Percentiles rank a stretch among this genome's conserved stretches.
These are phyloP conservation scores for Calephelis virginiensis DNA, from an alignment of 1,140 invertebrate species.

Conservation along the genomic window DNA sequence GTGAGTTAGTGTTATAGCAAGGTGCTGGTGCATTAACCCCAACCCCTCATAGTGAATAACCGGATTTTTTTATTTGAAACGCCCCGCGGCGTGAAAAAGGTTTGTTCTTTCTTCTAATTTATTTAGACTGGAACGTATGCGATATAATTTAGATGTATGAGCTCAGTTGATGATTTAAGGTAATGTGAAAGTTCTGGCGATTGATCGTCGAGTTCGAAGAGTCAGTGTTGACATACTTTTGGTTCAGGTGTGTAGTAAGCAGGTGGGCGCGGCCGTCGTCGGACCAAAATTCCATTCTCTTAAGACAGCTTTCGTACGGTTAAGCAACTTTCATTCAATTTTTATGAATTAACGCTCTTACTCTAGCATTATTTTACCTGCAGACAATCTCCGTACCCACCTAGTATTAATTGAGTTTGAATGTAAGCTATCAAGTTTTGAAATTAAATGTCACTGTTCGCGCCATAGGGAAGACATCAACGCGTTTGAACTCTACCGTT, in stretches of 20 bases:
- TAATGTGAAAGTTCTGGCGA: conserved; percentile 74
- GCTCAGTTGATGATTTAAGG: conserved; percentile 63
- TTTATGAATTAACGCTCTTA: neutral
- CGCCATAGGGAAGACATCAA: conserved; percentile 65
- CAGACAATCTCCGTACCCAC: neutral
- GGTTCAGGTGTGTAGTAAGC: conserved; percentile 61
- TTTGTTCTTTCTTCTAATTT: conserved; percentile 40
- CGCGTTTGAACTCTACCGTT: conserved; percentile 46
- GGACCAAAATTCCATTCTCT: conserved; percentile 71
- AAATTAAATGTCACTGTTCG: conserved; percentile 1
- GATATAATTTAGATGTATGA: conserved; percentile 40
- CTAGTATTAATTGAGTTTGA: neutral
- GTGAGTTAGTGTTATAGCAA: conserved; percentile 66
- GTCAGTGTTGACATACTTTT: conserved; percentile 73
- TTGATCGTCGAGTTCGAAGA: conserved; percentile 65
- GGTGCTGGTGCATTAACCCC: conserved; percentile 72
- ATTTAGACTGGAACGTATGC: conserved; percentile 24
- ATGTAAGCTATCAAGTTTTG: neutral
- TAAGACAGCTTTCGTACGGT: conserved; percentile 59
- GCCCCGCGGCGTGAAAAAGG: conserved; percentile 63
- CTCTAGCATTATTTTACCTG: neutral
- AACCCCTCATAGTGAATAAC: conserved; percentile 74
- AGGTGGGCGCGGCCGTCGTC: conserved; percentile 62
- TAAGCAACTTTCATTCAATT: conserved; percentile 64
- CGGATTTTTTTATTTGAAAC: conserved; percentile 67